Evolutionary conservation across 2,888 invertebrate genomes (phyloP).

Genomic region (Leucoma salicis): DNA sequence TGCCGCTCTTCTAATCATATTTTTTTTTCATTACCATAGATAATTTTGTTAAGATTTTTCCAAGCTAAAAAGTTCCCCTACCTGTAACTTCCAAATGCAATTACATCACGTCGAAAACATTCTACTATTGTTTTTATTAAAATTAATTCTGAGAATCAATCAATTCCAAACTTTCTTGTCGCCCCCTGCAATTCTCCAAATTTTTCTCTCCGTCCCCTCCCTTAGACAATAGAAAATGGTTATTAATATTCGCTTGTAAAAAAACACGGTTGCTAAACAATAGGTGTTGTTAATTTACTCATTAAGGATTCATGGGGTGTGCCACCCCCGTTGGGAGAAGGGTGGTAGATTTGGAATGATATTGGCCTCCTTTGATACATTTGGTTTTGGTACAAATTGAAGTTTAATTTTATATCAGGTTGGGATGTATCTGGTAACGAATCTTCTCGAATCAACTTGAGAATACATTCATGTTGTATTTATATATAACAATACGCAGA

Average conservation of each 20-base stretch:
- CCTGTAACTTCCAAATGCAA: constrained; percentile 51
- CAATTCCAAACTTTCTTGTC: constrained; percentile 60
- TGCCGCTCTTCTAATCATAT: neutral
- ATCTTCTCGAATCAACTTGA: constrained; percentile 1
- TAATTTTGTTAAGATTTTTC: constrained; percentile 20
- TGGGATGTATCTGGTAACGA: constrained; percentile 14
- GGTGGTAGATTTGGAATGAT: constrained; percentile 40
- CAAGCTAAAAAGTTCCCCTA: constrained; percentile 14
- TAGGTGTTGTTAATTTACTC: constrained; percentile 81
- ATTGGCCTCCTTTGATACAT: constrained; percentile 43
- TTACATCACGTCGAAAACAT: constrained; percentile 67
- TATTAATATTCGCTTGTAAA: constrained; percentile 78
- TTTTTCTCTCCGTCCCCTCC: constrained; percentile 45
- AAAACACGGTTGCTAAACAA: constrained; percentile 74
- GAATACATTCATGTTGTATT: neutral
- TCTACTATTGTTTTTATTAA: constrained; percentile 74
- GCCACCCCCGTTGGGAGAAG: constrained; percentile 35
- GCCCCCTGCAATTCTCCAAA: constrained; percentile 42
- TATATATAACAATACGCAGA: neutral
- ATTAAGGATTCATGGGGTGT: constrained; percentile 77
- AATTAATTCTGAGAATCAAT: constrained; percentile 80
- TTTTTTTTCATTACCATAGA: constrained; percentile 1
- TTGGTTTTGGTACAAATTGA: constrained; percentile 37
- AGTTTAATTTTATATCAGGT: constrained; percentile 35
- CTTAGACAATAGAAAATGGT: constrained; percentile 69